Base-by-base conservation (phyloP, 2,113 vertebrate species). In the Nesogale talazaci region DNA sequence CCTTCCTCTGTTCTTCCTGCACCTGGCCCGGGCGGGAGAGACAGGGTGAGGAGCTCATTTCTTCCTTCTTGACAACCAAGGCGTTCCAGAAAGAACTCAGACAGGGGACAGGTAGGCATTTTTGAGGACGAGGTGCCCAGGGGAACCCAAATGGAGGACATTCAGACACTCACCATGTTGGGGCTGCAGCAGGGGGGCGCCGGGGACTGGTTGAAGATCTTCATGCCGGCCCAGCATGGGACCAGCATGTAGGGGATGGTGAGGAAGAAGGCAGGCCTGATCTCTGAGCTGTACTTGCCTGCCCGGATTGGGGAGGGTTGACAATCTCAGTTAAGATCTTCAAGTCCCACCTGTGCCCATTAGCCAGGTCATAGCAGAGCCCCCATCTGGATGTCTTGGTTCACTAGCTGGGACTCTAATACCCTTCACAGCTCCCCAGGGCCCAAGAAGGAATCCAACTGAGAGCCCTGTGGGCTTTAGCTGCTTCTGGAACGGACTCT, bases 211-310 rank as follows among this genome's bases (percentile, higher is more conserved):
- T 76, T 96, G 94, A 99, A 98, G 61, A 99, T 94, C 36, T 91
- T 96, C 52, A 92, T 4, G 0, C 98, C 98, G 38, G 98, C 98
- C 98, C 98, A 98, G 59, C 98, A 72, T 15, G 98, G 98, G 83
- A 99, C 86, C 91, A 99, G 86, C 74, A 99, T 0, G 75, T 98
- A 99, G 65, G 98, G 98, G 76, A 99, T 95, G 96, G 99, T 98
- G 82, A 99, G 96, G 95, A 99, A 98, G 97, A 99, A 98, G 83
- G 97, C 83, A 2, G 98, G 98, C 34, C 97, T 98, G 82, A 99
- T 98, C 84, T 99, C 98, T 0, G 98, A 98, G 86, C 98, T 99
- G 90, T 99, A 99, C 97, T 99, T 99, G 93, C 99, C 99, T 99
- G 95, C 1, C 91, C 82, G 14, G 10, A 52, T 25, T 75, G n/a